Base-by-base conservation (phyloP, 2,113 vertebrate species). In the Leuciscus idus region DNA sequence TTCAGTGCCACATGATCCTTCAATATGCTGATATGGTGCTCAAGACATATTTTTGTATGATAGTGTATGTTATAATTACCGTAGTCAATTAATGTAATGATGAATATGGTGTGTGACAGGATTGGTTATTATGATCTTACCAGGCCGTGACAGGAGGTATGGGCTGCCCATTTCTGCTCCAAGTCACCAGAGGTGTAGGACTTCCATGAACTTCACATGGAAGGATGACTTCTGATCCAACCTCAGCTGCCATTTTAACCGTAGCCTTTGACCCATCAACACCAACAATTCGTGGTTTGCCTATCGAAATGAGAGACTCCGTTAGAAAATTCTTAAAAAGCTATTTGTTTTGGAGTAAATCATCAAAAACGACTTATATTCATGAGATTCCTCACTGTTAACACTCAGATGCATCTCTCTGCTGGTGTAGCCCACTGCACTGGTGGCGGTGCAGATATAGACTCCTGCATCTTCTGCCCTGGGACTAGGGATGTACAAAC, bases 361-460 rank as follows among this genome's bases (percentile, higher is more conserved):
- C 46, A 50, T 13, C 13, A 57, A 57, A 19, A 36, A 2, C 5
- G 1, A 70, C 39, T n/a, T 23, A 2, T 36, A 70, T 50, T 33
- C 1, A 39, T 26, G 78, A 46, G 13, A 39, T 72, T 62, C 11
- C 85, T 86, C 0, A 99, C 98, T 96, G 92, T 96, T 97, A 86
- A 99, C 89, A 4, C 95, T 96, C 19, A 99, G 97, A 88, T 95
- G 91, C 91, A 95, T 91, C 92, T 97, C 96, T 82, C 87, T 90
- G 91, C 95, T 97, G 84, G 96, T 93, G 86, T 95, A 96, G 30
- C 98, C 98, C 64, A 95, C 96, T 0, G 92, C 4, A 0, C 96
- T 99, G 91, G 94, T 95, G 75, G 97, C 97, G 0, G 96, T 98
- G 93, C 98, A 99, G 87, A 96, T 90, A 28, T 98, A 99, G 86